Conservation (phyloP, 2,888 invertebrate genomes). For the Tinea trinotella region DNA sequence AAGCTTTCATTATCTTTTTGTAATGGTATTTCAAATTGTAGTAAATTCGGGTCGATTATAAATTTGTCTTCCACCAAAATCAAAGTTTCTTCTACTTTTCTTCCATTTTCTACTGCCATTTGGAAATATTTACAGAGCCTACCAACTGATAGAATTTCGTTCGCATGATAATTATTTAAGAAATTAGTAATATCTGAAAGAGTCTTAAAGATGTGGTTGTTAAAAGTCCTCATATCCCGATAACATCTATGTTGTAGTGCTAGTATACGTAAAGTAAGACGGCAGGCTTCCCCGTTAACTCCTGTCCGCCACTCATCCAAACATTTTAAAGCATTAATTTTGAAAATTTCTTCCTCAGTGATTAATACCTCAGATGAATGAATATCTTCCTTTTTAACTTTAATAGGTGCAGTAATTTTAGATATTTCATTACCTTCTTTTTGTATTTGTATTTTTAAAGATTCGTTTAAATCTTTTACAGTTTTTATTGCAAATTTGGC, state of each 20-base stretch:
- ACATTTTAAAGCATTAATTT: slow-evolving; percentile 50
- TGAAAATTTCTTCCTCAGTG: slow-evolving; percentile 47
- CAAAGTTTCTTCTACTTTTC: slow-evolving; percentile 55
- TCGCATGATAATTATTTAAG: slow-evolving; percentile 56
- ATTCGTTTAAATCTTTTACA: slow-evolving; percentile 47
- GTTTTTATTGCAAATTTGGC: slow-evolving; percentile 48
- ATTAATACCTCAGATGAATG: slow-evolving; percentile 35
- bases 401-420: slow-evolving; percentile 39
- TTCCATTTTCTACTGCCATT: slow-evolving; percentile 63
- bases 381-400: slow-evolving; percentile 44
- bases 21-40: slow-evolving; percentile 40
- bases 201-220: slow-evolving; percentile 49
- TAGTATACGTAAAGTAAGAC: slow-evolving; percentile 55
- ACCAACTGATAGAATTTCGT: slow-evolving; percentile 62
- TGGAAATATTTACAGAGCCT: slow-evolving; percentile 63
- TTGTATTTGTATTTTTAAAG: slow-evolving; percentile 42
- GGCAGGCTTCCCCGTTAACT: slow-evolving; percentile 67
- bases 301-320: slow-evolving; percentile 74
- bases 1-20: slow-evolving; percentile 22
- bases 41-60: slow-evolving; percentile 55
- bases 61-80: slow-evolving; percentile 63
- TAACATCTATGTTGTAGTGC: slow-evolving; percentile 50
- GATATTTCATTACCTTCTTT: slow-evolving; percentile 51
- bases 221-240: slow-evolving; percentile 55
- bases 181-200: slow-evolving; percentile 56